Conservation (phyloP, 2,113 vertebrate species). For the Xiphophorus hellerii region DNA sequence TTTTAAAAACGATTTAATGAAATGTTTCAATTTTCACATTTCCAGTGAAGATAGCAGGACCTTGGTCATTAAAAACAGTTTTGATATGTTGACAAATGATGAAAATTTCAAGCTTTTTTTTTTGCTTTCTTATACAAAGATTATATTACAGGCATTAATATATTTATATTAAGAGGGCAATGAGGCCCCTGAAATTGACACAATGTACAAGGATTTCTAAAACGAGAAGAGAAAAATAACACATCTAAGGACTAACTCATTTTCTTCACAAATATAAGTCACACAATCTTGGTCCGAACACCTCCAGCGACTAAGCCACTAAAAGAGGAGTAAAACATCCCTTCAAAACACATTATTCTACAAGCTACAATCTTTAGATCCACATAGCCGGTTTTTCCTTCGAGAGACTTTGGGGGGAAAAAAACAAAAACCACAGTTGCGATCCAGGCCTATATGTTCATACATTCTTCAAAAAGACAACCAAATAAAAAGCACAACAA, state of each 20-base stretch:
- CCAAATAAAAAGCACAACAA: constrained; percentile 23
- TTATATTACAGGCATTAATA: constrained; percentile 80
- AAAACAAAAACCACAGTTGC: constrained; percentile 43
- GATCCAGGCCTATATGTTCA: constrained; percentile 58
- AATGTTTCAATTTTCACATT: constrained; percentile 79
- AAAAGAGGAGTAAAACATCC: constrained; percentile 42
- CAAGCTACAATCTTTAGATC: constrained; percentile 69
- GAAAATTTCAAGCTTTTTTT: constrained; percentile 70
- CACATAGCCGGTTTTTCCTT: constrained; percentile 54
- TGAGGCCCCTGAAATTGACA: constrained; percentile 74
- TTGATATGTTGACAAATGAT: constrained; percentile 78
- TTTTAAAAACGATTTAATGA: constrained; percentile 83
- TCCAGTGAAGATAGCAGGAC: constrained; percentile 82
- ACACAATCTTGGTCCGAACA: constrained; percentile 68
- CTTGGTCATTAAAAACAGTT: constrained; percentile 78
- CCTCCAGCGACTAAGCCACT: constrained; percentile 62
- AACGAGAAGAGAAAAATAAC: constrained; percentile 54
- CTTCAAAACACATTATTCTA: constrained; percentile 58
- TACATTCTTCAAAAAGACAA: constrained; percentile 74
- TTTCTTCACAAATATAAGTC: constrained; percentile 70
- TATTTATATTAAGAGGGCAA: constrained; percentile 68
- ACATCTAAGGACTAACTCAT: constrained; percentile 63
- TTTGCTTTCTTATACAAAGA: constrained; percentile 74
- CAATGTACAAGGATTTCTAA: constrained; percentile 76
- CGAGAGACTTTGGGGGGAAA: constrained; percentile 41